Conservation (phyloP, 2,797 vertebrate genomes). For the Paguma larvata region DNA sequence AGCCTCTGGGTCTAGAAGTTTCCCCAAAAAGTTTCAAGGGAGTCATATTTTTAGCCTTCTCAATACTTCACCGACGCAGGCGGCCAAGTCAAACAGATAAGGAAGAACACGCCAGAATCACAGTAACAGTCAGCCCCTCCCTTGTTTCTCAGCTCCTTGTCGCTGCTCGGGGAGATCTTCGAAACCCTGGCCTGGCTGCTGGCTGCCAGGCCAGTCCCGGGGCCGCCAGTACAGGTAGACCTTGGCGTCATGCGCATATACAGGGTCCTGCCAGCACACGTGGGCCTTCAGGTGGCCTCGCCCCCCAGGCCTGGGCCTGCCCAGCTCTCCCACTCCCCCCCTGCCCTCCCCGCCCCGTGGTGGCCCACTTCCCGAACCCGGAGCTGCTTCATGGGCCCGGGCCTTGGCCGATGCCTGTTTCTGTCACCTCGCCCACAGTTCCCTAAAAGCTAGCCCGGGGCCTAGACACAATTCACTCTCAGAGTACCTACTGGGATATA, state of each 20-base stretch:
- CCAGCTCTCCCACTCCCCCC: background rate
- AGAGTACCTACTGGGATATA: background rate
- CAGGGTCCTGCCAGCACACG: accelerated
- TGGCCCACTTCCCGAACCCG: background rate
- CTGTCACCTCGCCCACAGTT: background rate
- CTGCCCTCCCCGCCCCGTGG: no score
- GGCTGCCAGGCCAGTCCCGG: no score
- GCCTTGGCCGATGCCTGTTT: background rate
- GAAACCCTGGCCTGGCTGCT: accelerated
- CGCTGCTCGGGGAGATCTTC: no score
- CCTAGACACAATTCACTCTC: background rate
- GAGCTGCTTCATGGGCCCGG: background rate
- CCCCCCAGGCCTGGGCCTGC: background rate
- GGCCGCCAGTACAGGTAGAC: accelerated
- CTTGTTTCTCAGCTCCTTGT: background rate
- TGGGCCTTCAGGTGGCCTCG: background rate
- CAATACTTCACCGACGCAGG: accelerated
- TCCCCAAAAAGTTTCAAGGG: background rate
- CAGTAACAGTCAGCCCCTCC: accelerated
- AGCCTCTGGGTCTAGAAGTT: background rate
- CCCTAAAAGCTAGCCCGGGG: background rate
- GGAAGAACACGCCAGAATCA: background rate
- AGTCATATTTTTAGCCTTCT: background rate
- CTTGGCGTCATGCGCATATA: accelerated
- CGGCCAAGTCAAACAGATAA: background rate